Evolutionary conservation across 1,140 invertebrate genomes (phyloP), one percentile per base, ranked within the genome.

Genomic region (Hyphantria cunea): DNA sequence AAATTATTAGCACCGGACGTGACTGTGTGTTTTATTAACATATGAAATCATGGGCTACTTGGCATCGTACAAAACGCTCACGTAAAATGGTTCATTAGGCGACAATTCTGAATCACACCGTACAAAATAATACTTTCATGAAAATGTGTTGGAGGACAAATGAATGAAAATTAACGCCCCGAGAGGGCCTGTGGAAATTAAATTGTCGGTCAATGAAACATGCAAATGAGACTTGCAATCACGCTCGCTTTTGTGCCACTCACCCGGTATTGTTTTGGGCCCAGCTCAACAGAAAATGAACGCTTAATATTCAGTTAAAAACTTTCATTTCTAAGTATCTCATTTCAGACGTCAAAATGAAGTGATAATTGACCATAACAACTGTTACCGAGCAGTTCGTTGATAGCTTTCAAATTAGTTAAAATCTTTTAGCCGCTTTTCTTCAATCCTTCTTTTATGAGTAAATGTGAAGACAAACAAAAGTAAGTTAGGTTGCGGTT

Each of bases 171-270:
- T 71, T 66, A 75, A 68, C 62, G 64, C 31, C 64, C 64, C 65
- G 31, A 62, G 71, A 73, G 69, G 63, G 74, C 63, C 66, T 58
- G 69, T 64, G 70, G 56, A 73, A 76, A 75, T 77, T 77, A 75
- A 80, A 77, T 75, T 74, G 72, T 80, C 74, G 70, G 74, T 80
- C 77, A 77, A 80, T 80, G 72, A 75, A 80, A 72, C 71, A 79
- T 76, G 76, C 74, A 79, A 79, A 80, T 80, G 72, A 75, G 76
- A 70, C 64, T 63, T 73, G 77, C 74, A 80, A 77, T 80, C 77
- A 80, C 70, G 70, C 44, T 56, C 65, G 77, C 74, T 77, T 79
- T 76, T 70, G 65, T 67, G 47, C 51, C 45, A 66, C 66, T 56
- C 65, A 55, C 50, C 17, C 56, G 52, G 56, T 48, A 73, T 79